Evolutionary conservation across 2,797 vertebrate genomes (phyloP).

Genomic region (Pseudocheirus occidentalis): DNA sequence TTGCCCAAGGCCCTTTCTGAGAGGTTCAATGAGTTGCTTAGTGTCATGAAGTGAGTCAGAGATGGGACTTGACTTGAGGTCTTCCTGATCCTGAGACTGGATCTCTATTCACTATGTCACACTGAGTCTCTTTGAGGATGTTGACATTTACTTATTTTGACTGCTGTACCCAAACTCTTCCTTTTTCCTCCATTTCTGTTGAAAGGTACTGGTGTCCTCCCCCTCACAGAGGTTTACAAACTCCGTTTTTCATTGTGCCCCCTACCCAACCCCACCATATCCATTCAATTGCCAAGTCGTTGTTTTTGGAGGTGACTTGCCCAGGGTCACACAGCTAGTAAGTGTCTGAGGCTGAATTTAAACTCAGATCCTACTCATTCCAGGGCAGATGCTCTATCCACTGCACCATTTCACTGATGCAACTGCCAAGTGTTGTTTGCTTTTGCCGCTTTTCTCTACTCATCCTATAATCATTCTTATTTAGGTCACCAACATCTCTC

Average conservation of each 20-base stretch:
- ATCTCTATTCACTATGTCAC: not conserved
- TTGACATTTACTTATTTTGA: not conserved
- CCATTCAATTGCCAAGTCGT: not conserved
- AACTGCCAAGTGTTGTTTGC: not conserved
- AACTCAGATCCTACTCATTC: not conserved
- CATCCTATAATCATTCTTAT: not conserved
- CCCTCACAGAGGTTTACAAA: not conserved
- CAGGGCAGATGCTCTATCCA: not conserved
- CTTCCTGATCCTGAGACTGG: not conserved
- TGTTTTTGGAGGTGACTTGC: not conserved
- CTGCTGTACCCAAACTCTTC: not conserved
- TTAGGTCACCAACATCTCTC: not conserved
- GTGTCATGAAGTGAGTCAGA: not conserved
- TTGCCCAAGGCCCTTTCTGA: not conserved
- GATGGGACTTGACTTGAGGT: not conserved
- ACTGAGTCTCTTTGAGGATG: not conserved
- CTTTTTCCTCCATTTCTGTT: not conserved
- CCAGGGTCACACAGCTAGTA: not conserved
- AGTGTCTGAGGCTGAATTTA: not conserved
- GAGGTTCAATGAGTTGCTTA: not conserved
- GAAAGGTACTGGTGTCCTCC: not conserved
- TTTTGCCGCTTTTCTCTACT: not conserved
- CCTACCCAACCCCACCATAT: not conserved
- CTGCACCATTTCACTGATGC: not conserved
- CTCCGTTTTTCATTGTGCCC: not conserved